Conservation (phyloP, 2,797 vertebrate genomes). For the Chelonia mydas region DNA sequence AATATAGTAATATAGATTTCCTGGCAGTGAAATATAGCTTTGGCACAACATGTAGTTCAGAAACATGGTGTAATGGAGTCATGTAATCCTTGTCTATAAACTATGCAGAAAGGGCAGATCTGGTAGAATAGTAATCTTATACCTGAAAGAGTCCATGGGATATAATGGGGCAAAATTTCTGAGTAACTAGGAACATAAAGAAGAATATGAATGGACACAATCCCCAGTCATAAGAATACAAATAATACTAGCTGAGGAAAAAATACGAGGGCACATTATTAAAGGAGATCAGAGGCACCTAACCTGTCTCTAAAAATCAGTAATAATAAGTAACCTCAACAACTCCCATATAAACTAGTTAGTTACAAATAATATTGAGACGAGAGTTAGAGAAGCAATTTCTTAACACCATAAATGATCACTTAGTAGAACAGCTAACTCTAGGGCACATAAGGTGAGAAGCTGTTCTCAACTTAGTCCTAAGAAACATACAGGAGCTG, state of each 20-base stretch:
- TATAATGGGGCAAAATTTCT: neutral
- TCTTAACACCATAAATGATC: conserved; percentile 59
- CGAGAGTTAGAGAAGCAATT: conserved; percentile 66
- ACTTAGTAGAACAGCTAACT: conserved; percentile 53
- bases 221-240: conserved; percentile 10
- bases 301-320: conserved; percentile 67
- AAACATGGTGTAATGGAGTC: neutral
- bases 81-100: neutral
- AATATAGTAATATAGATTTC: neutral
- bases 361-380: conserved; percentile 60
- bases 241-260: conserved; percentile 19
- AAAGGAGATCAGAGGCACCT: conserved; percentile 68
- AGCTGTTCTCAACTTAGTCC: conserved; percentile 13
- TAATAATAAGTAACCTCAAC: conserved; percentile 63
- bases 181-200: neutral
- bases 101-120: neutral
- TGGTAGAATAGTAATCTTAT: neutral
- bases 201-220: conserved; percentile 49
- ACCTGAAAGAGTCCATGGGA: neutral
- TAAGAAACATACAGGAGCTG: conserved; percentile 16
- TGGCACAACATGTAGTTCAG: neutral
- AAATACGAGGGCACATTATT: conserved; percentile 56
- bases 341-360: conserved; percentile 72
- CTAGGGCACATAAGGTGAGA: conserved; percentile 9
- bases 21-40: neutral